Percentiles rank a stretch among this genome's conserved stretches.
Evolutionary conservation across 1,140 invertebrate genomes (phyloP).

Genomic region (Saxidomus purpurata): DNA sequence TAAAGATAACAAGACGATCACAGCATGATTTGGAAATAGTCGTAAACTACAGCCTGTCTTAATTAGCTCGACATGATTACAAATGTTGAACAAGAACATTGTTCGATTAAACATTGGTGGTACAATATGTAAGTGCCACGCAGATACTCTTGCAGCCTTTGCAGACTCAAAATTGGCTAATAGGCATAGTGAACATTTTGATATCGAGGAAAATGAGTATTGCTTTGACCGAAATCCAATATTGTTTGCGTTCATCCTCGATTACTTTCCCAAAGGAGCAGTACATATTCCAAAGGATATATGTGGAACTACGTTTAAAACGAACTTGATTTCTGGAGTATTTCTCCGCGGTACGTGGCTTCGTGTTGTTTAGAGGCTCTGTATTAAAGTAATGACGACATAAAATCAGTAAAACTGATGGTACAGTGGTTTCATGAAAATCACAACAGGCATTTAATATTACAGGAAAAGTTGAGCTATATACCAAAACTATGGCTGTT

Average conservation of each 20-base stretch:
- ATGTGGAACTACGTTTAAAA: constrained; percentile 89
- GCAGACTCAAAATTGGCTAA: constrained; percentile 37
- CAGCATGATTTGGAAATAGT: too few relatives aligned
- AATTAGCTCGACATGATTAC: too few relatives aligned
- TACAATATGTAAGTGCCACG: background rate
- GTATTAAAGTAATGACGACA: constrained; percentile 14
- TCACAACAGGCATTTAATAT: background rate
- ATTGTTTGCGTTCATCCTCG: constrained; percentile 97
- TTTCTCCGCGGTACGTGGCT: constrained; percentile 19
- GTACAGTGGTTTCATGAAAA: background rate
- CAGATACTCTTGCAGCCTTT: background rate
- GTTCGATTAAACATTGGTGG: constrained; percentile 42
- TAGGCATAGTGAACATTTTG: background rate
- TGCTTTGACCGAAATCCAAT: constrained; percentile 98
- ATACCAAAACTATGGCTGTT: constrained; percentile 23
- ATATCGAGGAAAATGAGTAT: background rate
- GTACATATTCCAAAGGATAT: constrained; percentile 98
- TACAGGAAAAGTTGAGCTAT: background rate
- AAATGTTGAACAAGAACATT: background rate
- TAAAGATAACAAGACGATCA: too few relatives aligned
- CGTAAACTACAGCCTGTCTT: too few relatives aligned
- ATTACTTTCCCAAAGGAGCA: constrained; percentile 98
- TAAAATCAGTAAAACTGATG: background rate
- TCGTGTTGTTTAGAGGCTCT: constrained; percentile 62
- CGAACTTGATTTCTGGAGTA: constrained; percentile 52